Percentiles rank a stretch among this genome's conserved stretches.
These are phyloP conservation scores for Thecocarcelia acutangulata DNA, from an alignment of 2,888 invertebrate species.

Conservation along the genomic window DNA sequence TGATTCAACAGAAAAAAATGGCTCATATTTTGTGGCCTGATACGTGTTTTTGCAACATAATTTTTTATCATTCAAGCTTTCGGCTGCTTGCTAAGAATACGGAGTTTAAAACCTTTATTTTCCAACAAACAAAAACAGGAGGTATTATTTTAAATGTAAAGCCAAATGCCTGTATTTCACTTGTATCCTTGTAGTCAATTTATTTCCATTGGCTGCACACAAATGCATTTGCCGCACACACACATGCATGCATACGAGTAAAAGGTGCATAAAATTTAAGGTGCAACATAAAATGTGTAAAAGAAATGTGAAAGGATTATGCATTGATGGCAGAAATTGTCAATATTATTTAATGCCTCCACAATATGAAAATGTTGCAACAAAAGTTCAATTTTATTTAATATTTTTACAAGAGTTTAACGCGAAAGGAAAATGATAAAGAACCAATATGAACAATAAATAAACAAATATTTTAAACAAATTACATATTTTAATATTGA, in stretches of 20 bases:
- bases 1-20: constrained; percentile 42
- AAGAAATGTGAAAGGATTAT: constrained; percentile 23
- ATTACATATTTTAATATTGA: constrained; percentile 11
- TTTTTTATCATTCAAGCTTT: constrained; percentile 19
- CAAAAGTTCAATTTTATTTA: constrained; percentile 33
- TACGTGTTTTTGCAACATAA: constrained; percentile 14
- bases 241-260: background rate
- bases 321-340: constrained; percentile 54
- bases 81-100: constrained; percentile 30
- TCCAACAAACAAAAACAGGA: constrained; percentile 10
- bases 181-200: background rate
- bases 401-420: constrained; percentile 19
- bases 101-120: constrained; percentile 9
- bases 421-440: background rate
- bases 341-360: constrained; percentile 56
- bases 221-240: constrained; percentile 27
- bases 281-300: constrained; percentile 9
- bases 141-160: constrained; percentile 2
- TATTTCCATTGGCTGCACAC: constrained; percentile 9
- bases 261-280: constrained; percentile 30
- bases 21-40: constrained; percentile 40
- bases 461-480: too few species aligned
- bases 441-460: constrained; percentile 2
- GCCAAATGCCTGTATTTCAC: background rate
- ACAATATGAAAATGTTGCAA: constrained; percentile 23